Evolutionary conservation across 2,888 invertebrate species (phyloP).

Genomic region (Orthosia incerta): DNA sequence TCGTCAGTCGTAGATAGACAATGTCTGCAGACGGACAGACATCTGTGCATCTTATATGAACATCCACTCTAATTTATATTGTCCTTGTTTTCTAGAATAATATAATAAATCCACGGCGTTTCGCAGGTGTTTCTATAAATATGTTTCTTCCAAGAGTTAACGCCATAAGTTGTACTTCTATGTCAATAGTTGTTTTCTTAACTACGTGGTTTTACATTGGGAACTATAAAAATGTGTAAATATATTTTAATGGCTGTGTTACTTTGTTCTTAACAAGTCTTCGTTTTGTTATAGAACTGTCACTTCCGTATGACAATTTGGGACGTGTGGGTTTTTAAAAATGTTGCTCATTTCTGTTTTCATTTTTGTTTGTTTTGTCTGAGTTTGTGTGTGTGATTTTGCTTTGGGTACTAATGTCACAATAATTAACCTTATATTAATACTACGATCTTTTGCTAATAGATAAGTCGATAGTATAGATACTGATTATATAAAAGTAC

Average conservation of each 20-base stretch:
- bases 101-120: slow-evolving; percentile 58
- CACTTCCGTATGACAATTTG: slow-evolving; percentile 55
- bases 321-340: slow-evolving; percentile 1
- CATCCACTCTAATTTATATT: slow-evolving; percentile 71
- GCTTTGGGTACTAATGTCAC: background rate
- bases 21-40: slow-evolving; percentile 72
- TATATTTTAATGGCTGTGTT: slow-evolving; percentile 64
- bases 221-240: slow-evolving; percentile 64
- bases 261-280: slow-evolving; percentile 48
- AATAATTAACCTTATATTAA: background rate
- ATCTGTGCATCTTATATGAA: slow-evolving; percentile 72
- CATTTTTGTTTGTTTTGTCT: too few relatives aligned
- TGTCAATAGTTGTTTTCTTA: slow-evolving; percentile 61
- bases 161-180: slow-evolving; percentile 55
- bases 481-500: background rate
- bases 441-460: too few relatives aligned
- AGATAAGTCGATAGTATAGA: background rate
- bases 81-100: slow-evolving; percentile 51
- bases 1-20: slow-evolving; percentile 76
- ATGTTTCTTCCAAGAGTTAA: slow-evolving; percentile 56
- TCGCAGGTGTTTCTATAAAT: slow-evolving; percentile 67
- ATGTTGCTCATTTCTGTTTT: background rate
- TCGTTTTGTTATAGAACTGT: slow-evolving; percentile 50
- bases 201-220: slow-evolving; percentile 50
- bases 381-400: too few relatives aligned